These are phyloP conservation scores for Pagrus major DNA, from an alignment of 2,113 vertebrate species.

Conservation along the genomic window DNA sequence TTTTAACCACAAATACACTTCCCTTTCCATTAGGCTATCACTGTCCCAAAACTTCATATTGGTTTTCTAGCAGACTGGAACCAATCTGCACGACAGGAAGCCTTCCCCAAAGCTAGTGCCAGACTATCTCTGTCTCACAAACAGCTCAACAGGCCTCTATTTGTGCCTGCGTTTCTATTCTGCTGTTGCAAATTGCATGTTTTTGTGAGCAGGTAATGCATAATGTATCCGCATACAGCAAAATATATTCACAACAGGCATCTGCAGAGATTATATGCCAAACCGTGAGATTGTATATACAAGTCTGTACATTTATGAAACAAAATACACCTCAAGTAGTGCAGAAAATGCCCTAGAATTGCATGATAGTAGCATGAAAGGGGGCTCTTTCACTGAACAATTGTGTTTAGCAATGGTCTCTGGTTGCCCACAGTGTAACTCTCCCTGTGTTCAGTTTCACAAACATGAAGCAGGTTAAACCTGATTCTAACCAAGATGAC, in stretches of 20 bases:
- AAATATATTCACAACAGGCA: not conserved
- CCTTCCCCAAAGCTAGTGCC: constrained; percentile 51
- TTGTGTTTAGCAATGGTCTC: not conserved
- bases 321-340: not conserved
- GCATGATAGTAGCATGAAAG: not conserved
- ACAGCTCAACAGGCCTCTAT: constrained; percentile 51
- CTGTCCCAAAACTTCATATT: constrained; percentile 63
- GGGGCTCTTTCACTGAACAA: not conserved
- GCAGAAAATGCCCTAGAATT: not conserved
- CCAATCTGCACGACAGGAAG: constrained; percentile 63
- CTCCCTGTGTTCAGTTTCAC: constrained; percentile 22
- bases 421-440: not conserved
- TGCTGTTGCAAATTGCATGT: constrained; percentile 13
- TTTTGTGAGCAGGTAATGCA: constrained; percentile 7
- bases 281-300: not conserved
- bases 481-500: constrained; percentile 16
- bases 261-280: not conserved
- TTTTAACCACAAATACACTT: constrained; percentile 52
- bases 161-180: constrained; percentile 32
- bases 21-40: constrained; percentile 57
- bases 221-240: not conserved
- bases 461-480: constrained; percentile 22
- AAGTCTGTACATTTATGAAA: not conserved
- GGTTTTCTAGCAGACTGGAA: constrained; percentile 74
- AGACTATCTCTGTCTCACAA: constrained; percentile 64